Evolutionary conservation across 2,113 vertebrate genomes (phyloP).

Genomic region (Hippocampus zosterae): DNA sequence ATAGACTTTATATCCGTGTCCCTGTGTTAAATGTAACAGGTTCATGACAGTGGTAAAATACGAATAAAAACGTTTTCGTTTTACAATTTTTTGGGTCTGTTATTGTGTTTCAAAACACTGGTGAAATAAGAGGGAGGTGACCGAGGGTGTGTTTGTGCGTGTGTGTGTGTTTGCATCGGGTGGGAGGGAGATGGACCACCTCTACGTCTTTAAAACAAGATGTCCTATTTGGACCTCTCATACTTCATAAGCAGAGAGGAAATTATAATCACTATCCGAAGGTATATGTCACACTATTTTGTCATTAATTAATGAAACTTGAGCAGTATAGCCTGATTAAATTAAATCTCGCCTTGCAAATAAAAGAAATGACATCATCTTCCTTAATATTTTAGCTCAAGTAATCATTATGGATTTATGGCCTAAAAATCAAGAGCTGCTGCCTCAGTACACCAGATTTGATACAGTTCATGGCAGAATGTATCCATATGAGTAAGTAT

Average conservation of each 20-base stretch:
- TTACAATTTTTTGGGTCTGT: neutral
- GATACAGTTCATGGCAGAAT: constrained; percentile 59
- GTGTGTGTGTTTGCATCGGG: constrained; percentile 20
- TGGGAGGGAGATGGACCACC: constrained; percentile 49
- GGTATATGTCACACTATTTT: constrained; percentile 31
- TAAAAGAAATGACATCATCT: neutral
- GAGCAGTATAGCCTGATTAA: neutral
- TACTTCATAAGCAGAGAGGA: constrained; percentile 23
- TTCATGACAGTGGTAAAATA: neutral
- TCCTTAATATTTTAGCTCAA: constrained; percentile 27
- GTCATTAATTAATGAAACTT: neutral
- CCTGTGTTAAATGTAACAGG: neutral
- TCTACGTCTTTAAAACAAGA: constrained; percentile 55
- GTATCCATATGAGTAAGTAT: constrained; percentile 50
- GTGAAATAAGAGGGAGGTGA: constrained; percentile 29
- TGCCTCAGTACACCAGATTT: constrained; percentile 49
- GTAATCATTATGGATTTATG: constrained; percentile 61
- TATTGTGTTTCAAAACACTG: constrained; percentile 9
- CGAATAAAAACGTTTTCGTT: neutral
- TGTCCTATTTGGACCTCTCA: constrained; percentile 41
- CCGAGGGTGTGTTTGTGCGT: neutral
- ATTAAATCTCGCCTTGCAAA: neutral
- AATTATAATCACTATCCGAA: constrained; percentile 10
- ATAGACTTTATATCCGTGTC: neutral
- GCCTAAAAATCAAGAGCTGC: constrained; percentile 51